Conservation (phyloP, 2,797 vertebrate species). For the Vipera latastei region DNA sequence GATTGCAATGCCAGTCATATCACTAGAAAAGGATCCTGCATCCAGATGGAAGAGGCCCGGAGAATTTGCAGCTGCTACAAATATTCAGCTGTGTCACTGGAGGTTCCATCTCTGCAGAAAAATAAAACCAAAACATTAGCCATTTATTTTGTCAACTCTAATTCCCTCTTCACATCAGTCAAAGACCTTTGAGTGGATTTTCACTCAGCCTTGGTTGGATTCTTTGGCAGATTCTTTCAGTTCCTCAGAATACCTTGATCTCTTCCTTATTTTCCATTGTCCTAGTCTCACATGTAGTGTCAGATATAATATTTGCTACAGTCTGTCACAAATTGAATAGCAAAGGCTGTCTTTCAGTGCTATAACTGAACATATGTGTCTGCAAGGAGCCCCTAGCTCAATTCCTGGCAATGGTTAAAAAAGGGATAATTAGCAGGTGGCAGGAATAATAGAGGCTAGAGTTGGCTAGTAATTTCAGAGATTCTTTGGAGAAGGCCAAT, state of each 20-base stretch:
- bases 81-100: slow-evolving; percentile 73
- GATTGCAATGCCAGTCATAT: slow-evolving; percentile 32
- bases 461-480: neutral
- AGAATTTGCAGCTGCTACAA: slow-evolving; percentile 70
- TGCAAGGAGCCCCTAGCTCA: neutral
- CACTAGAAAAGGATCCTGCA: slow-evolving; percentile 55
- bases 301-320: neutral
- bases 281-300: neutral
- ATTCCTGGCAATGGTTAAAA: neutral
- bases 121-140: slow-evolving; percentile 26
- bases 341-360: neutral
- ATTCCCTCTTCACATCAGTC: neutral
- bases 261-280: neutral
- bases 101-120: slow-evolving; percentile 65
- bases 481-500: neutral
- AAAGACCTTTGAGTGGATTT: neutral
- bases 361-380: neutral
- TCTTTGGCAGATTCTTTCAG: neutral
- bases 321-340: neutral
- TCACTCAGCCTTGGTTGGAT: neutral
- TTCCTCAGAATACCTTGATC: neutral
- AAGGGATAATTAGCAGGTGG: neutral
- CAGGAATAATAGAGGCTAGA: neutral
- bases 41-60: slow-evolving; percentile 63
- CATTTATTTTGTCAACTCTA: slow-evolving; percentile 21